Conservation (phyloP, 1,140 invertebrate species). For the Brachionus sp. region DNA sequence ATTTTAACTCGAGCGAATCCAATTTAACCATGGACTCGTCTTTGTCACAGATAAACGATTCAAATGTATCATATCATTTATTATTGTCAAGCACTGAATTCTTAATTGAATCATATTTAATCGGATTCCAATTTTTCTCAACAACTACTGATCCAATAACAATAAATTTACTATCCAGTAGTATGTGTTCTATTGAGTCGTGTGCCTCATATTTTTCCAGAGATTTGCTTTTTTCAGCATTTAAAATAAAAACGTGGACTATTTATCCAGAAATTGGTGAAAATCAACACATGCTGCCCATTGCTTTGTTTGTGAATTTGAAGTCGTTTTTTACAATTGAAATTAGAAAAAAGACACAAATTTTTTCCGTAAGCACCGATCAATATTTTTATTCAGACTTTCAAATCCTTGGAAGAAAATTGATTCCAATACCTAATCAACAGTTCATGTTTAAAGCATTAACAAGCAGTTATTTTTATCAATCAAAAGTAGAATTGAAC, state of each 20-base stretch:
- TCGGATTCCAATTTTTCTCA: not conserved
- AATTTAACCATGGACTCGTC: too few species aligned
- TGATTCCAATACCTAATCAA: not conserved
- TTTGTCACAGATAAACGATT: too few species aligned
- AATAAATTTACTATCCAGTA: not conserved
- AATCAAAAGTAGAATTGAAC: not conserved
- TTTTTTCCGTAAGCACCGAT: not conserved
- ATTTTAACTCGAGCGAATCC: not conserved
- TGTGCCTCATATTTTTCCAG: not conserved
- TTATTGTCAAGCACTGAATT: not conserved
- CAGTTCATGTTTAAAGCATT: not conserved
- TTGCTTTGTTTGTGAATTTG: not conserved
- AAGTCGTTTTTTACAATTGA: not conserved
- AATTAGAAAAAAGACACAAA: not conserved
- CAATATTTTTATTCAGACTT: not conserved
- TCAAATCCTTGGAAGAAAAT: not conserved
- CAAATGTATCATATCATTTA: too few species aligned
- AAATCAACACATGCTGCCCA: not conserved
- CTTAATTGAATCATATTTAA: not conserved
- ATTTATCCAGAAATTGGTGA: not conserved
- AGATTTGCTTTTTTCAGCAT: not conserved
- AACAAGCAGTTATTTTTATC: not conserved
- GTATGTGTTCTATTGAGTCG: not conserved
- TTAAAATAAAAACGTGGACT: not conserved
- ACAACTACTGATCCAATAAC: not conserved